Evolutionary conservation across 2,113 vertebrate genomes (phyloP), one percentile per base, ranked within the genome.

Genomic region (Actenoides hombroni): DNA sequence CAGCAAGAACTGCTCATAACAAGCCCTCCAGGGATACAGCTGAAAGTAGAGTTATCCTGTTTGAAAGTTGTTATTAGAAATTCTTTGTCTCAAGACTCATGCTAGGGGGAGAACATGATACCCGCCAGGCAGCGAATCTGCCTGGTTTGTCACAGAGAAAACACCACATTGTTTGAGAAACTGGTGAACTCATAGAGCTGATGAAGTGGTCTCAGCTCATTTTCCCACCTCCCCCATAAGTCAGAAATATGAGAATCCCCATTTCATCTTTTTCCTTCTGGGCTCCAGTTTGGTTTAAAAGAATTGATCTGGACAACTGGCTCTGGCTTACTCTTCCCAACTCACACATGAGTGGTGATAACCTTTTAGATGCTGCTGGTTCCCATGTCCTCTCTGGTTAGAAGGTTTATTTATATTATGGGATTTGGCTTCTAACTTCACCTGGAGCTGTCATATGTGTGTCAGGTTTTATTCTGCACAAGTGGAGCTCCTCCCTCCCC

Each of bases 281-380:
- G 81, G 29, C 3, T 86, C 35, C 61, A 29, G 7, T 63, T 44
- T 75, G 26, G 24, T 67, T 81, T 83, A 74, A 71, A 39, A 75
- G 17, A 82, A 68, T 42, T 25, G 31, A 18, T 48, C 48, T 73
- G 69, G n/a, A 49, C 31, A 37, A 5, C 18, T 63, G 40, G 13
- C 63, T 88, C 53, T 79, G 29, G 33, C 29, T 84, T 5, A 8
- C 6, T 84, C 16, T 82, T 59, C 20, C 42, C 61, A 51, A 2
- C 25, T 71, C 7, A 0, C 40, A 37, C 37, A 26, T 17, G 44
- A 24, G 20, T 29, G 25, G 90, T 98, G 23, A 88, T 99, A 81
- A 97, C 97, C 31, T 99, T 99, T 94, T 98, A 98, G 98, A 98
- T 99, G 84, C 8, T 61, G 21, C 59, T 83, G 35, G 31, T 76